Evolutionary conservation across 2,113 vertebrate genomes (phyloP).

Genomic region (Brachyistius frenatus): DNA sequence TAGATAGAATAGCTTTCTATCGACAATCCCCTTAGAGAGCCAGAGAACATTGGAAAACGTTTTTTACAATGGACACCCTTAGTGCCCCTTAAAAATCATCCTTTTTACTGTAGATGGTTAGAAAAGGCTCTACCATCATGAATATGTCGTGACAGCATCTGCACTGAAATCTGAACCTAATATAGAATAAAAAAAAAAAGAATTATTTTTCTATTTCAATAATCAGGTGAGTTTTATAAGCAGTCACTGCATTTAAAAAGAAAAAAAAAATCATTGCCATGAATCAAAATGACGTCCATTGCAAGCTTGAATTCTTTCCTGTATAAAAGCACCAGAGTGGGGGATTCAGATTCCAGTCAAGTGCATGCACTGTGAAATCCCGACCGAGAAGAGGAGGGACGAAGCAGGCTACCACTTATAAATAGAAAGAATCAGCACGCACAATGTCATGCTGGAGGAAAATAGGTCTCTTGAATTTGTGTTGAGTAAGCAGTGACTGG

Average conservation of each 20-base stretch:
- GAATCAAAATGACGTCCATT: neutral
- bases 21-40: too few species aligned
- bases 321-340: constrained; percentile 29
- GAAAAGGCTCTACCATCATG: too few species aligned
- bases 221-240: neutral
- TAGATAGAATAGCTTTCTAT: too few species aligned
- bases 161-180: too few species aligned
- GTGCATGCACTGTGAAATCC: constrained; percentile 50
- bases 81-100: too few species aligned
- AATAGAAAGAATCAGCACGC: constrained; percentile 73
- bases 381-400: constrained; percentile 44
- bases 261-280: neutral
- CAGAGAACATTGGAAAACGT: too few species aligned
- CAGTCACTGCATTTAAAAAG: too few species aligned
- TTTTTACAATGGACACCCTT: too few species aligned
- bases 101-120: too few species aligned
- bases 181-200: too few species aligned
- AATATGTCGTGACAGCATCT: too few species aligned
- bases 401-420: constrained; percentile 66
- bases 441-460: constrained; percentile 69
- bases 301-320: constrained; percentile 8
- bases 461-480: constrained; percentile 69
- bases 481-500: constrained; percentile 70
- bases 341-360: constrained; percentile 47
- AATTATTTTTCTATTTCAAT: too few species aligned